Evolutionary conservation across 2,888 invertebrate species (phyloP).

Genomic region (Coelopa pilipes): DNA sequence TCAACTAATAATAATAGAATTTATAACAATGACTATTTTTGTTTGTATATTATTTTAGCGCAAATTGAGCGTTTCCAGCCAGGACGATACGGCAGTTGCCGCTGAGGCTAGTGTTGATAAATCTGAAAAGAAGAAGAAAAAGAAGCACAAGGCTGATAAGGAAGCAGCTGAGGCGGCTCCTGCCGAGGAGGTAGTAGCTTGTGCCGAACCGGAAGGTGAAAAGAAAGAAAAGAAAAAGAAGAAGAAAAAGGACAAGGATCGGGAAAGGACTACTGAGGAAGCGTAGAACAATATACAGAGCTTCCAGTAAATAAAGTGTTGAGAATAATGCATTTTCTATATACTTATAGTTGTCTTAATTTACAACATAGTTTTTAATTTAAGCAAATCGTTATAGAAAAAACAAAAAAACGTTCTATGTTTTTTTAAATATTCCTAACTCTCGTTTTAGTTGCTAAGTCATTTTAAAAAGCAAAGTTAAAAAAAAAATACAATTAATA

Average conservation of each 20-base stretch:
- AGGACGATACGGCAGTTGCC: slow-evolving; percentile 54
- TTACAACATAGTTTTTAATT: neutral
- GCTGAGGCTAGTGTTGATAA: slow-evolving; percentile 60
- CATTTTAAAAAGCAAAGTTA: neutral
- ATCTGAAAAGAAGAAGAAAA: slow-evolving; percentile 72
- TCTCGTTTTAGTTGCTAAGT: neutral
- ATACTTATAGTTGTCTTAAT: no score
- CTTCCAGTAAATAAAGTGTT: no score
- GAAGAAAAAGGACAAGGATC: slow-evolving; percentile 79
- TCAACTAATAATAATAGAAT: no score
- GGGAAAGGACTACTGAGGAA: slow-evolving; percentile 69
- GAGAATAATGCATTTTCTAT: no score
- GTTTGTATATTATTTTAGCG: slow-evolving; percentile 60
- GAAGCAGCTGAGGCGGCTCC: slow-evolving; percentile 61
- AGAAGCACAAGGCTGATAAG: slow-evolving; percentile 73
- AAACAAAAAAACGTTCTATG: slow-evolving; percentile 11
- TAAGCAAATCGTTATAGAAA: neutral
- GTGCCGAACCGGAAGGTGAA: slow-evolving; percentile 61
- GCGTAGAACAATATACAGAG: slow-evolving; percentile 45
- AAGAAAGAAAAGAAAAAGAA: slow-evolving; percentile 77
- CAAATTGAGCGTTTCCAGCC: slow-evolving; percentile 70
- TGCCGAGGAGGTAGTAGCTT: slow-evolving; percentile 56
- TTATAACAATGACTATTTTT: no score
- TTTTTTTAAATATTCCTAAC: slow-evolving; percentile 2
- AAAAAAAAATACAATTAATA: neutral